Evolutionary conservation across 2,113 vertebrate genomes (phyloP).

Genomic region (Pseudorhombus dupliciocellatus): DNA sequence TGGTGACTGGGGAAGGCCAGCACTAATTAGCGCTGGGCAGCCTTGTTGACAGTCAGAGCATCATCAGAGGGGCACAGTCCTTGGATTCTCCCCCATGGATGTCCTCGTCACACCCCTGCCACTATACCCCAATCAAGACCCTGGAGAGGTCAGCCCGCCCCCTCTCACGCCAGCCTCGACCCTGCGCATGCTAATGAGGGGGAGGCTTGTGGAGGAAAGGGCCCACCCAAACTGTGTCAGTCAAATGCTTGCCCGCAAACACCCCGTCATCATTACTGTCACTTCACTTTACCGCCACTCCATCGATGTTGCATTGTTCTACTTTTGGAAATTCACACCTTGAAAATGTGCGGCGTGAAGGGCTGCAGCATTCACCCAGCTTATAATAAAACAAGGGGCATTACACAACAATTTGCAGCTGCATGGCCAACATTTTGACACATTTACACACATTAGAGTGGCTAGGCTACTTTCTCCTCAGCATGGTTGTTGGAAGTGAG

Average conservation of each 20-base stretch:
- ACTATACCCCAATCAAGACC: constrained; percentile 48
- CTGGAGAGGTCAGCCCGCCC: constrained; percentile 49
- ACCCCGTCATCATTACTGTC: constrained; percentile 45
- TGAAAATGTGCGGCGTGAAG: constrained; percentile 5
- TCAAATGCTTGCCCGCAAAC: constrained; percentile 53
- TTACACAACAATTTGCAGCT: not conserved
- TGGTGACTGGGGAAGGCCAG: constrained; percentile 80
- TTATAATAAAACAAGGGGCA: not conserved
- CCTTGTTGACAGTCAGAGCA: constrained; percentile 63
- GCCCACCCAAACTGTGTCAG: constrained; percentile 61
- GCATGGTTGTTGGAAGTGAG: constrained; percentile 61
- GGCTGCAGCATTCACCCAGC: not conserved
- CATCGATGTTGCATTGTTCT: constrained; percentile 47
- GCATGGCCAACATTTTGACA: constrained; percentile 6
- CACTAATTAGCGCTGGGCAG: constrained; percentile 79
- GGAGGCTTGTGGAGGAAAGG: constrained; percentile 40
- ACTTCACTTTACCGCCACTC: constrained; percentile 39
- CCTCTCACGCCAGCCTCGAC: constrained; percentile 62
- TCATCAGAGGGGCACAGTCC: constrained; percentile 64
- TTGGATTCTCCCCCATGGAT: constrained; percentile 66
- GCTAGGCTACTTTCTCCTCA: constrained; percentile 34
- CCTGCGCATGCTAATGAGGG: constrained; percentile 59
- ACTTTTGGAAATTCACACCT: constrained; percentile 54
- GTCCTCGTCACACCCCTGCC: constrained; percentile 66
- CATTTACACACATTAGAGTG: not conserved